Evolutionary conservation across 2,113 vertebrate species (phyloP).

Genomic region (Rhea pennata): DNA sequence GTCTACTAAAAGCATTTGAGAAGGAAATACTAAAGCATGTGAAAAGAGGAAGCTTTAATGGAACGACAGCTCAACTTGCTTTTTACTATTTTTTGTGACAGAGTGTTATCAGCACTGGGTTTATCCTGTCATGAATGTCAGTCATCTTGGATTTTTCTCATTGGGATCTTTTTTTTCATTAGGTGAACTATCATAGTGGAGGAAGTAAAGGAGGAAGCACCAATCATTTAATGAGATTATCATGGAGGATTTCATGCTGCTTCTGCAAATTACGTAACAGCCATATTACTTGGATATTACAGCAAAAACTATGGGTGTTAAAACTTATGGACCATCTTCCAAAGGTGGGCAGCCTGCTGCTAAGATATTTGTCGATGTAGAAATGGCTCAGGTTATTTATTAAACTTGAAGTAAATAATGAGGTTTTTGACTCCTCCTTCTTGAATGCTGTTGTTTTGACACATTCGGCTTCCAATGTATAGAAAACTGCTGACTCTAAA

Average conservation of each 20-base stretch:
- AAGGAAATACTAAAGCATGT: background rate
- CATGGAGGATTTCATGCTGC: background rate
- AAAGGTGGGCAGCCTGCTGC: background rate
- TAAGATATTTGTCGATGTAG: background rate
- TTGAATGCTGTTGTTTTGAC: background rate
- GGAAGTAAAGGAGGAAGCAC: background rate
- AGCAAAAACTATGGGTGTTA: background rate
- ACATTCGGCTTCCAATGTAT: background rate
- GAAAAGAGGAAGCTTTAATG: background rate
- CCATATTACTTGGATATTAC: background rate
- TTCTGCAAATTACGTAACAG: background rate
- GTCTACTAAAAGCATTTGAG: background rate
- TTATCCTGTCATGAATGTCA: background rate
- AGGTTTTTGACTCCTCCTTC: background rate
- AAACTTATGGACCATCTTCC: background rate
- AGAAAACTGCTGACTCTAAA: background rate
- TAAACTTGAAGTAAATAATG: background rate
- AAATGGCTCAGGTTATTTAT: background rate
- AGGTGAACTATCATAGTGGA: background rate
- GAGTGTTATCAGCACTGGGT: background rate
- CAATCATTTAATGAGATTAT: background rate
- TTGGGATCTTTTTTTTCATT: background rate
- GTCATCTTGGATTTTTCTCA: background rate
- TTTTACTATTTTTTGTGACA: background rate
- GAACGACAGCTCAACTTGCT: background rate